A percentile compares a stretch with the other conserved stretches of the same genome.
Evolutionary conservation across 2,113 vertebrate genomes (phyloP).

Genomic region (Oxyruncus cristatus): DNA sequence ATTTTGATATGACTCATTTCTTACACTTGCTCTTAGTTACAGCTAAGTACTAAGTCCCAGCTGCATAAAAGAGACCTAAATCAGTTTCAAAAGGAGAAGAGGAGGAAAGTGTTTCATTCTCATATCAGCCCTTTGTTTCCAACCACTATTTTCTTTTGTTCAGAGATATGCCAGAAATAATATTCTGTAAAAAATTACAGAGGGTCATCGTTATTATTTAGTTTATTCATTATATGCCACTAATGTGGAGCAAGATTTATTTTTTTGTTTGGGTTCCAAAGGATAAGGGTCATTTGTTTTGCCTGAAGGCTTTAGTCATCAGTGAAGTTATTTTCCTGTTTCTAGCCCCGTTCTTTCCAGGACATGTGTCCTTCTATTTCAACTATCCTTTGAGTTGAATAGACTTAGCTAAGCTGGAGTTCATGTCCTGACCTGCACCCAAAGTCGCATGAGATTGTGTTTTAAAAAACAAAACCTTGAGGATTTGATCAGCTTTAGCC

Average conservation of each 20-base stretch:
- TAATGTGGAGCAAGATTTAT: neutral
- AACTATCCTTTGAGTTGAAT: neutral
- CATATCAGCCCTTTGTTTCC: neutral
- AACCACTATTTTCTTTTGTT: neutral
- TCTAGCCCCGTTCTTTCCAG: slow-evolving; percentile 1
- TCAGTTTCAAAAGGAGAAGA: neutral
- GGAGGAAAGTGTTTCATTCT: neutral
- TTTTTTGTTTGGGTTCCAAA: slow-evolving; percentile 25
- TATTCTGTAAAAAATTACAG: neutral
- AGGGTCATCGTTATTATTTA: neutral
- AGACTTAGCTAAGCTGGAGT: neutral
- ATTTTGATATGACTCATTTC: neutral
- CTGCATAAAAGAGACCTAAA: neutral
- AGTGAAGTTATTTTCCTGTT: slow-evolving; percentile 23
- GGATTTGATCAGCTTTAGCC: neutral
- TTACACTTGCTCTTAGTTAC: slow-evolving; percentile 11
- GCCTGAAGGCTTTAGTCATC: slow-evolving; percentile 5
- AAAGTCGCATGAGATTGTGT: neutral
- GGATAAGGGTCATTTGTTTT: neutral
- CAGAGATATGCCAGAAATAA: neutral
- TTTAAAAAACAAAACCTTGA: neutral
- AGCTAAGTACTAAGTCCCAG: neutral
- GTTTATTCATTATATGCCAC: slow-evolving; percentile 15
- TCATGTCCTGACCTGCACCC: slow-evolving; percentile 29
- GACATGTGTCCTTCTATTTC: neutral